Base-by-base conservation (phyloP, 2,888 invertebrate species). In the Entomobrya proxima region DNA sequence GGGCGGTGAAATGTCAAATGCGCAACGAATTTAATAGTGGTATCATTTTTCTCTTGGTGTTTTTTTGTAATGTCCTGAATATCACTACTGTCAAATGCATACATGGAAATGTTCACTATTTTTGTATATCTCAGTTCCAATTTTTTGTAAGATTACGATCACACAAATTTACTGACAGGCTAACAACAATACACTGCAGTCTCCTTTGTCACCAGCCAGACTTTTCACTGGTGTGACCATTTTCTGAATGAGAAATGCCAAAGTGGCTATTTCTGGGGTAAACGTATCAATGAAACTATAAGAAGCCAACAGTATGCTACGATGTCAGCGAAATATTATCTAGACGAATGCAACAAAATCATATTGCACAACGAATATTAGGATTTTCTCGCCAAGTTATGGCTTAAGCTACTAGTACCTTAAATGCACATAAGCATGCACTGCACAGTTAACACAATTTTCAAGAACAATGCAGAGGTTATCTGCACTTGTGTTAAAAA, bases 1-100 rank as follows among this genome's bases (percentile, higher is more conserved):
- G 9, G 21, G 27, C 64, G 64, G n/a, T 37, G 18, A 35, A 64
- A 35, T 64, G 64, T 37, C 61, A 61, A 61, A 61, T 32, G 61
- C 32, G n/a, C 61, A 61, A 61, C 61, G n/a, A 61, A 61, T 61
- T 61, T 61, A 30, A 64, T 64, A 37, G 11, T 37, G 37, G 64
- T 64, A 37, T 64, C 64, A 64, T 37, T 64, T 64, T 64, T 37
- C 64, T 64, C 11, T 21, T n/a, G 11, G 61, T n/a, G n/a, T 55
- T 37, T 11, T 37, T 37, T 5, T 5, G 5, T 37, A 5, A 37
- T 37, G 11, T 37, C 37, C 13, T 18, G 50, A 27, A 1, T 1
- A 52, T 2, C 13, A 27, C 55, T 27, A 50, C 52, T 52, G 18
- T 27, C 27, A 55, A 50, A 50, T 15, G 50, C 50, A 50, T 4